Percentiles rank a stretch among this genome's conserved stretches.
These are phyloP conservation scores for Paelopatides confundens DNA, from an alignment of 53 echinoderm and acorn worm species.

Conservation along the genomic window DNA sequence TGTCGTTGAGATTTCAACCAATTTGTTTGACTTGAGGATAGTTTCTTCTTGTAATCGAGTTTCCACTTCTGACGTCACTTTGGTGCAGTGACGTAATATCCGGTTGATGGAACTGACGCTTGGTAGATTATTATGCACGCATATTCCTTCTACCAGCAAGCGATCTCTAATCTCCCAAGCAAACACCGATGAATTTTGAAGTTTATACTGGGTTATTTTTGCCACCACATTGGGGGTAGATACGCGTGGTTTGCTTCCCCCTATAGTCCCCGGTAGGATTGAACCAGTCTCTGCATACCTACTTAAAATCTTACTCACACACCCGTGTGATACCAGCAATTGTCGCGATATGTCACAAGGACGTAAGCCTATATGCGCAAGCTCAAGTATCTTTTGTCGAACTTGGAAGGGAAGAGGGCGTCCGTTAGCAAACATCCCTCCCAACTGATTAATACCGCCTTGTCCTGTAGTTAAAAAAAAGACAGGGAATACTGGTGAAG, in stretches of 20 bases:
- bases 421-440: conserved; percentile 93
- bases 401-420: conserved; percentile 90
- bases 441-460: conserved; percentile 89
- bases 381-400: conserved; percentile 84
- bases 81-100: conserved; percentile 72
- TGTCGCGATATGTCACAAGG: conserved; percentile 96
- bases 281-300: conserved; percentile 81
- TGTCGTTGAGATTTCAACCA: neutral
- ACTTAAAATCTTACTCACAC: conserved; percentile 93
- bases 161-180: conserved; percentile 98
- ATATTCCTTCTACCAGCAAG: conserved; percentile 74
- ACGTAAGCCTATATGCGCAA: conserved; percentile 90
- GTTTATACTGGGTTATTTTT: conserved; percentile 79
- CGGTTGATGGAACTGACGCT: conserved; percentile 96
- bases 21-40: neutral
- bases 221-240: conserved; percentile 86
- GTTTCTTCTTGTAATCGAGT: conserved; percentile 7
- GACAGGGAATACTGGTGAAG: neutral
- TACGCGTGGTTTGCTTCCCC: conserved; percentile 81
- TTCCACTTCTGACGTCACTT: conserved; percentile 8
- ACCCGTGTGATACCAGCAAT: conserved; percentile 93
- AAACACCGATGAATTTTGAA: conserved; percentile 90
- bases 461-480: conserved; percentile 63
- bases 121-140: conserved; percentile 81
- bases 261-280: conserved; percentile 77